Evolutionary conservation across 2,113 vertebrate species (phyloP), one percentile per base, ranked within the genome.

Genomic region (Corythornis madagascariensis): DNA sequence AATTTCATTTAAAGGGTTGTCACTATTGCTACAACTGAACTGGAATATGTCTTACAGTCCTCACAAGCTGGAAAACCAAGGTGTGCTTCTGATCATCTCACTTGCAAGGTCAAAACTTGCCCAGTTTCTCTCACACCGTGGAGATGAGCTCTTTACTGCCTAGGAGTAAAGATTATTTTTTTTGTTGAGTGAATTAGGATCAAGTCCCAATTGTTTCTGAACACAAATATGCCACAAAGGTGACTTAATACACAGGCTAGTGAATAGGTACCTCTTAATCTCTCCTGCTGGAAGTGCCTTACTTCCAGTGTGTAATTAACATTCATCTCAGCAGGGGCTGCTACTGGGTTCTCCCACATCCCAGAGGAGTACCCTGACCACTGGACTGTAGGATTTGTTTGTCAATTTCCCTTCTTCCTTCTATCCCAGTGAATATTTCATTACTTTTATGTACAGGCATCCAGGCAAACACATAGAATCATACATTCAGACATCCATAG

Each of bases 361-460:
- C 65, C 61, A 81, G 18, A 80, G 86, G 90, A 95, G 92, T 88
- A 83, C 53, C 12, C 57, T 94, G 88, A 81, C n/a, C 56, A 57
- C 5, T 88, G 61, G 57, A 86, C 88, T 94, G 90, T 88, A 88
- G 48, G 26, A 93, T 92, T 95, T 83, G 73, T 86, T 94, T 86
- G 56, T 61, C 29, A 64, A 90, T 90, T 90, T 48, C n/a, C 43
- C n/a, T 12, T 84, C 52, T 90, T 92, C 88, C 72, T 83, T 83
- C 31, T 64, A 90, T 25, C 4, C 56, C 16, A 65, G 35, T 56
- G 26, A 86, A 33, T 71, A 91, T 59, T 76, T 67, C 13, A 74
- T 85, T 91, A 40, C 56, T 80, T 92, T 91, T 59, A 78, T 63
- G 77, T 28, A 43, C 20, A 71, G 26, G 16, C 47, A 89, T 66